Evolutionary conservation across 2,113 vertebrate species (phyloP), one percentile per base, ranked within the genome.

Genomic region (Cephalophus harveyi): DNA sequence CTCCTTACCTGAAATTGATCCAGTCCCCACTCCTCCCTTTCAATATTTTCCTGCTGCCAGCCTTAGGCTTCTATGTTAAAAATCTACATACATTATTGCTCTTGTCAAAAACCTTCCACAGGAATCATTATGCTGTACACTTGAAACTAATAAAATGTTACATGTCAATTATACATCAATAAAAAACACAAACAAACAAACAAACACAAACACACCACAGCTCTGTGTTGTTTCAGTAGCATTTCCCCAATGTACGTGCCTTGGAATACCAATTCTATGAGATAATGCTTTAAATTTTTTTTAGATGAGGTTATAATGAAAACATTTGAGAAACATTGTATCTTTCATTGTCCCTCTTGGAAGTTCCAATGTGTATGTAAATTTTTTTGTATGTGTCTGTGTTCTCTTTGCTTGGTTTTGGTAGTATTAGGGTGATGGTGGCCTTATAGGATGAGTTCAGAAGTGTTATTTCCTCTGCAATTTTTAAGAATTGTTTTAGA

Each of bases 21-120:
- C 25, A 33, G 30, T 13, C 17, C 16, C 17, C 1, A 0, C 6
- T n/a, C 7, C 14, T 5, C 6, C 3, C 2, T 27, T 28, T 55
- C 52, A 17, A 0, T 28, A 27, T 55, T 19, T 78, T 30, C 14
- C 10, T 5, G 36, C 60, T 71, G 28, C 11, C 12, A 4, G 46
- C 1, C 23, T 28, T 17, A 8, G 33, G 2, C 21, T 62, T 88
- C 28, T 14, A 1, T 28, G 27, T 67, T 64, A 33, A 55, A 71
- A 21, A 19, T 52, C 36, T 19, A 17, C 23, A 7, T 27, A 13
- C 30, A 0, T 43, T 16, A 5, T 5, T 6, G 19, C 36, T 54
- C 7, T 33, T 1, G 50, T 43, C 6, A 23, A 33, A n/a, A 82
- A 17, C 10, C 36, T 3, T 40, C 48, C 10, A 12, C n/a, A 36